Conservation (phyloP, 2,888 invertebrate species). For the Ceramica pisi region DNA sequence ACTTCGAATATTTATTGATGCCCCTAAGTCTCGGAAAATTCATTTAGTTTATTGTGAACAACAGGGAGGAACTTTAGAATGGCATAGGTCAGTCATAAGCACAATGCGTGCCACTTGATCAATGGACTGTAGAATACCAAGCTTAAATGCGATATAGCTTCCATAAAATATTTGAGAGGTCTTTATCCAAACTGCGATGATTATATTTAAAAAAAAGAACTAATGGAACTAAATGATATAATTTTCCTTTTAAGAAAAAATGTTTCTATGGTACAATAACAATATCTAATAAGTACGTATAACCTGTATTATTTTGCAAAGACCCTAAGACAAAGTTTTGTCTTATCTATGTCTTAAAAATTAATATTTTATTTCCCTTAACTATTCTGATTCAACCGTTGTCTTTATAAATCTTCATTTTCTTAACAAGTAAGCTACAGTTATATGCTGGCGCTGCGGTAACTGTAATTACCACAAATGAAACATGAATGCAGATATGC, state of each 20-base stretch:
- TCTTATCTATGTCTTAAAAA: too few relatives aligned
- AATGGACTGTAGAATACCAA: constrained; percentile 48
- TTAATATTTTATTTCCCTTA: not conserved
- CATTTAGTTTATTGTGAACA: constrained; percentile 41
- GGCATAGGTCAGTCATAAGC: constrained; percentile 50
- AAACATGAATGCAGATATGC: constrained; percentile 10
- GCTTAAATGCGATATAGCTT: constrained; percentile 10
- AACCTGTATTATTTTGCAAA: too few relatives aligned
- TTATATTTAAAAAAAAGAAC: not conserved
- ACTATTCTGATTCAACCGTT: not conserved
- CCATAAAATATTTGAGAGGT: not conserved
- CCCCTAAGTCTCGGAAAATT: constrained; percentile 46
- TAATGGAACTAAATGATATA: too few relatives aligned
- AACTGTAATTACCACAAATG: constrained; percentile 10
- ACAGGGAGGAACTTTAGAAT: constrained; percentile 45
- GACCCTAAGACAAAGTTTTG: not conserved
- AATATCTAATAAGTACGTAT: too few relatives aligned
- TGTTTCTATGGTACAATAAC: not conserved
- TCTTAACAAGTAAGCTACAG: not conserved
- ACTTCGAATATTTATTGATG: constrained; percentile 45
- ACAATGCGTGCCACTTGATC: constrained; percentile 52
- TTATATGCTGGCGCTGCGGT: constrained; percentile 11
- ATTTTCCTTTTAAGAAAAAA: not conserved
- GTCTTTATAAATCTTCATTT: not conserved
- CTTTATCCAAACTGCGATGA: not conserved